Percentiles rank a stretch among this genome's conserved stretches.
These are phyloP conservation scores for Smithornis capensis DNA, from an alignment of 2,113 vertebrate species.

Conservation along the genomic window DNA sequence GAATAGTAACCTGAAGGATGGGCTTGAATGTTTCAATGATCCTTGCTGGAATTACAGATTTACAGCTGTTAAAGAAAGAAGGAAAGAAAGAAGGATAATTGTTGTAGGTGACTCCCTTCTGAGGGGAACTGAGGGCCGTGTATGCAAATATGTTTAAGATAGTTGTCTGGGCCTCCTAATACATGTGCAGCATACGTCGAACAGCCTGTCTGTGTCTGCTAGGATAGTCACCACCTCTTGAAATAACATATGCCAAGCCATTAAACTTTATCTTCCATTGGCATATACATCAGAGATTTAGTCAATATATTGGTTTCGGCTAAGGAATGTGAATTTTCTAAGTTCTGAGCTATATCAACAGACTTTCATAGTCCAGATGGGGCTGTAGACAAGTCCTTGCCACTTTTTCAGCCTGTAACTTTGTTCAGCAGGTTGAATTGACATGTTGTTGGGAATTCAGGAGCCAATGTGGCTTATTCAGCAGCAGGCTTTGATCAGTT, in stretches of 20 bases:
- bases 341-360: constrained; percentile 1
- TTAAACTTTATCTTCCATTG: constrained; percentile 4
- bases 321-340: not conserved
- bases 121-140: not conserved
- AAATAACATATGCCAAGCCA: constrained; percentile 17
- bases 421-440: not conserved
- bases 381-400: not conserved
- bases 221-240: not conserved
- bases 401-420: not conserved
- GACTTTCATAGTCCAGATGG: not conserved
- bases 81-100: not conserved
- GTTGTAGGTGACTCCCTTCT: not conserved
- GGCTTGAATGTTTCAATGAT: not conserved
- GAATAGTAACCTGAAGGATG: not conserved
- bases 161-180: not conserved
- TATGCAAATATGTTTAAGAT: not conserved
- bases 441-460: not conserved
- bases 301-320: constrained; percentile 34
- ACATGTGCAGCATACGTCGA: not conserved
- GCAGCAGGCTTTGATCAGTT: not conserved
- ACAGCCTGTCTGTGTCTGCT: not conserved
- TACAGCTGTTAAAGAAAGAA: not conserved
- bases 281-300: constrained; percentile 9
- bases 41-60: not conserved
- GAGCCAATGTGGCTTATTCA: not conserved